Evolutionary conservation across 1,140 invertebrate genomes (phyloP), one percentile per base, ranked within the genome.

Genomic region (Scaptodrosophila lebanonensis): DNA sequence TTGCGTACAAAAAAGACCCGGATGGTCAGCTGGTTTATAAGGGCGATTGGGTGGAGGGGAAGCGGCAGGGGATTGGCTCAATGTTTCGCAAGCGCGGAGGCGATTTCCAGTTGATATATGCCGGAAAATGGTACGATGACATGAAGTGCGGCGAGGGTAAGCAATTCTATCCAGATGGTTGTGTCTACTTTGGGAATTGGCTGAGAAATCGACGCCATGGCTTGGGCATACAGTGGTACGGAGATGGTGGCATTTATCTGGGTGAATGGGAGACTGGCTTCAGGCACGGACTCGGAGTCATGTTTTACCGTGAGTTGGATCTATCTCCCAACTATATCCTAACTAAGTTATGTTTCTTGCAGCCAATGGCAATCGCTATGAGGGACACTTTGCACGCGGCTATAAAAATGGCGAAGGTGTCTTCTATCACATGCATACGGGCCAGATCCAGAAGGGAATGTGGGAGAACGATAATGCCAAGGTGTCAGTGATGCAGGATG

Each of bases 361-460:
- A 89, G 88, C 71, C n/a, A 89, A 90, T 85, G 89, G 89, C 3
- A 91, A 91, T 73, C 85, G 88, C 11, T 92, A 90, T 61, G 90
- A 91, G 64, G 91, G 91, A 3, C 57, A 87, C 32, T 92, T 90
- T 79, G 48, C 77, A 1, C 63, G 87, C 1, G 90, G 89, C 11
- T 76, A 83, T 32, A 91, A 91, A 69, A 87, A 90, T 66, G 91
- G 91, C 1, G 79, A 84, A 49, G 91, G 91, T 3, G 82, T 79
- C 20, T 91, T 87, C 72, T 90, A 89, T 65, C 90, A 91, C 61
- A 83, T 90, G 44, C 67, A 84, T 20, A 91, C 75, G 2, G 91
- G 90, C 1, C 90, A 91, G 68, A 60, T 90, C 16, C 90, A 91
- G 62, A 86, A 88, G 32, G 91, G 91, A 1, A 66, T 88, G 44